Base-by-base conservation (phyloP, 2,797 vertebrate genomes). In the Ambastaia sidthimunki region DNA sequence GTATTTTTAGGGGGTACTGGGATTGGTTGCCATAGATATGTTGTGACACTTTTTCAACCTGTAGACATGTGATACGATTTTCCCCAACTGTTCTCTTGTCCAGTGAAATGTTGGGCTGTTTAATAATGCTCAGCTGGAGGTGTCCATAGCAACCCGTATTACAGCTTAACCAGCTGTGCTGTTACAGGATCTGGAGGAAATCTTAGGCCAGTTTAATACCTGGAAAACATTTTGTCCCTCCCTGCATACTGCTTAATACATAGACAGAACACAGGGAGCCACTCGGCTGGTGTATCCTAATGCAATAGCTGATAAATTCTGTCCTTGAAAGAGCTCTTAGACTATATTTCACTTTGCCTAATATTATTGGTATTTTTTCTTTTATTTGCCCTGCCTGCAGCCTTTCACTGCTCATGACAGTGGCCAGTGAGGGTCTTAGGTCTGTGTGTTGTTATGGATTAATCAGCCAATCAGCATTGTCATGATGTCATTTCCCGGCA, bases 161-260 rank as follows among this genome's bases (percentile, higher is more conserved):
- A 67, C 60, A 80, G 15, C 79, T 76, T 81, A 69, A 21, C 55
- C 50, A 34, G 16, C 66, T 21, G 23, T 81, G 71, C 57, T 62
- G 48, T 52, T 23, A 23, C 67, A 37, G 37, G 2, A 60, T 67
- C 62, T 76, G 73, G 50, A 54, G 65, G 34, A 74, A 80, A 68
- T 69, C 81, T 80, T 62, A 57, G 71, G 65, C 37, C 78, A 82
- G 85, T 86, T 71, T 76, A 75, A 88, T 77, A 79, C 84, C 65
- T 63, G 79, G 55, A 67, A 63, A 7, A n/a, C 83, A 52, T 76
- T 85, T 63, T 75, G 74, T 84, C 73, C 73, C 60, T 31, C 21
- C 69, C 74, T 76, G 18, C 54, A 60, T 25, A 44, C 55, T 72
- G 55, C 70, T 48, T 71, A 78, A 78, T 65, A 81, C 7, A 41